These are phyloP conservation scores for Paelopatides confundens DNA, from an alignment of 53 echinoderm and acorn worm genomes.

Conservation along the genomic window DNA sequence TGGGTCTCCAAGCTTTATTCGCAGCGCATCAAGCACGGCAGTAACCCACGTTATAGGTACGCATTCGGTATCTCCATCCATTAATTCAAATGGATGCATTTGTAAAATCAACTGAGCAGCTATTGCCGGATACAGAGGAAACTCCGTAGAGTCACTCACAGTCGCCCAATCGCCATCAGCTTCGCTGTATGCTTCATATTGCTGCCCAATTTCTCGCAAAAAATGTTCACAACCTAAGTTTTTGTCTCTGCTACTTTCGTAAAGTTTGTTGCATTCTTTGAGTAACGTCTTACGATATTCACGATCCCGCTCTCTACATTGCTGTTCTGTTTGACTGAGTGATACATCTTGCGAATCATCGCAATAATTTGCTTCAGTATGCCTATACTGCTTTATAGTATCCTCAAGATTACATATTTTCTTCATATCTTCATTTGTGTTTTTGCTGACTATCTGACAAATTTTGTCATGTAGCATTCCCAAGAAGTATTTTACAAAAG, in stretches of 20 bases:
- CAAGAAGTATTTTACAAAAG: neutral
- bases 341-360: no score
- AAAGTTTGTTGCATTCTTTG: neutral
- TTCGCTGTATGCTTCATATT: neutral
- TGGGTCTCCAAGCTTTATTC: neutral
- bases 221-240: constrained; percentile 9
- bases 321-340: neutral
- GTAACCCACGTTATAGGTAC: constrained; percentile 6
- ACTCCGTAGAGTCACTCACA: neutral
- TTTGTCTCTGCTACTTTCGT: neutral
- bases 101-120: neutral
- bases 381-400: neutral
- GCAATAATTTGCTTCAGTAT: neutral
- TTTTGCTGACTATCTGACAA: neutral
- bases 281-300: neutral
- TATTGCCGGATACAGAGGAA: neutral
- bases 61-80: constrained; percentile 22
- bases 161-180: no score
- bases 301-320: neutral
- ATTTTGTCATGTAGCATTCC: neutral
- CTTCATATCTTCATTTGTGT: neutral
- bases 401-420: no score
- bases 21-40: neutral
- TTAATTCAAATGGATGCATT: neutral
- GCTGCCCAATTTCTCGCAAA: neutral